Evolutionary conservation across 2,797 vertebrate genomes (phyloP), one percentile per base, ranked within the genome.

Genomic region (Pagetopsis macropterus): DNA sequence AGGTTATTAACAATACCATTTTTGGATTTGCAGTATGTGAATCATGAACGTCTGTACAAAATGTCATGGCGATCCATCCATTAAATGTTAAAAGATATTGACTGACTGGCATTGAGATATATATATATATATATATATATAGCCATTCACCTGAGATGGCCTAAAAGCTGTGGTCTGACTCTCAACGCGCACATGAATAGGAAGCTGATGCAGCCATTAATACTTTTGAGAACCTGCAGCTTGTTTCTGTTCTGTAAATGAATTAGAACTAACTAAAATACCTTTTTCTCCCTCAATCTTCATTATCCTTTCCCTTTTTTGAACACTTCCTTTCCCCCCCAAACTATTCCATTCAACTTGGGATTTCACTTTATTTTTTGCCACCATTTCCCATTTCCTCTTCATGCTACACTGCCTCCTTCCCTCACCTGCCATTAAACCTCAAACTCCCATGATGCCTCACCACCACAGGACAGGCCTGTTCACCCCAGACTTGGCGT

Each of bases 401-500:
- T 68, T 59, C 52, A 15, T 16, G 37, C 50, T 70, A 46, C 67
- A 56, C 62, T 48, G 0, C 57, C 43, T 78, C 55, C 74, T 75
- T 66, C 59, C 62, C 76, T 48, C 62, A 68, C 64, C 81, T 77
- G 59, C 58, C 76, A 79, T 88, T 77, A 84, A 89, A 87, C 61
- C 82, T 81, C 73, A 68, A 50, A 79, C 78, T 88, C 85, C 88
- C 85, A 78, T 67, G 77, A 91, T 88, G 81, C 90, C 76, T 73
- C 94, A 76, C 84, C 94, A 75, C 84, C 72, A 74, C 95, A 97
- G 96, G 95, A 97, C 96, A 85, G 96, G 96, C 90, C 94, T 97
- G 91, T 97, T 97, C 93, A 96, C 96, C 71, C 96, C 96, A 56
- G 96, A 96, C 93, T 65, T 97, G 95, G 96, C 96, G 68, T 97